Percentiles rank a stretch among this genome's conserved stretches.
phyloP scores from a whole-genome alignment of 2,888 invertebrate species.

The Temnothorax rugatulus region DNA sequence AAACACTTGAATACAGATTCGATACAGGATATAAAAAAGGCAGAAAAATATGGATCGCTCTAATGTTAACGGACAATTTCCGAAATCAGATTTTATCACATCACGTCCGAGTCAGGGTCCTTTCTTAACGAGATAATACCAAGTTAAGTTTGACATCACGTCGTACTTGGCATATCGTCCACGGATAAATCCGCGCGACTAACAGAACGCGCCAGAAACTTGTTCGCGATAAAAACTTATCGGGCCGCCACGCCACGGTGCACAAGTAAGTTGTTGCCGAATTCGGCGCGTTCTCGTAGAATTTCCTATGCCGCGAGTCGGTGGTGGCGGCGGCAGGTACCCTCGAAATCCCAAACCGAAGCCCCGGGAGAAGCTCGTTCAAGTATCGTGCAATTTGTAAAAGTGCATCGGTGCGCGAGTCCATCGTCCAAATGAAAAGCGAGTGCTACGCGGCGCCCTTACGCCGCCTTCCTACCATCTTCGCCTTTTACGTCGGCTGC shows the following conservation, averaged over 20 bases:
- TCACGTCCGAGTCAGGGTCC: not conserved
- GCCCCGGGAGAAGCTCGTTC: conserved; percentile 44
- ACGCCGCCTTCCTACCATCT: conserved; percentile 32
- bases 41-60: not conserved
- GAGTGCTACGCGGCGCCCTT: conserved; percentile 44
- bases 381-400: conserved; percentile 77
- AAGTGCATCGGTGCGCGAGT: conserved; percentile 71
- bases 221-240: conserved; percentile 54
- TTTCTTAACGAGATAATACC: conserved; percentile 20
- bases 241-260: conserved; percentile 43
- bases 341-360: conserved; percentile 58
- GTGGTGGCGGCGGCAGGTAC: conserved; percentile 44
- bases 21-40: not conserved
- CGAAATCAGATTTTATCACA: not conserved
- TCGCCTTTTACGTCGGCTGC: conserved; percentile 46
- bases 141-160: conserved; percentile 41
- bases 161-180: conserved; percentile 31
- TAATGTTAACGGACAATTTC: not conserved
- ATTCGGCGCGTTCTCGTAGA: conserved; percentile 43
- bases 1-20: not conserved
- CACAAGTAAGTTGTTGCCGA: conserved; percentile 57
- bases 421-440: conserved; percentile 65
- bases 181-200: conserved; percentile 23
- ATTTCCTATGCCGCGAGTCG: conserved; percentile 38
- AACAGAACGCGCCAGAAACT: conserved; percentile 44